Conservation (phyloP, 2,113 vertebrate genomes). For the Jaculus jaculus region DNA sequence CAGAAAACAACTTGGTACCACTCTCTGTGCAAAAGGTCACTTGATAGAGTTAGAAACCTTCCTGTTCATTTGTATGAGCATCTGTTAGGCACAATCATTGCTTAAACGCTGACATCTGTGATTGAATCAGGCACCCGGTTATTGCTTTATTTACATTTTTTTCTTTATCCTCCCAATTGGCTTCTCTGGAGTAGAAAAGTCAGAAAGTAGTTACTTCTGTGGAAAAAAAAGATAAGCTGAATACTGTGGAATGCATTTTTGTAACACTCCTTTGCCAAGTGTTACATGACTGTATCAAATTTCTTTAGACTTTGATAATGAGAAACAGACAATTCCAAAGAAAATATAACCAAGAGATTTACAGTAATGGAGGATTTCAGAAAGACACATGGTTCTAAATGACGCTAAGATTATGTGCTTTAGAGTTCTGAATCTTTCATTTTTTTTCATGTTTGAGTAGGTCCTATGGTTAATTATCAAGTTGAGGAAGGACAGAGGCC, state of each 20-base stretch:
- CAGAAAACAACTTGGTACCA: conserved; percentile 18
- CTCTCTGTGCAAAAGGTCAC: conserved; percentile 63
- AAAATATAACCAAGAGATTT: conserved; percentile 79
- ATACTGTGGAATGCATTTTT: conserved; percentile 72
- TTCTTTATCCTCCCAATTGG: conserved; percentile 59
- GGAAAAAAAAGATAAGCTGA: conserved; percentile 77
- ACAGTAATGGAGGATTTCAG: conserved; percentile 77
- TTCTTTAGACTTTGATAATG: conserved; percentile 78
- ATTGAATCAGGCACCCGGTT: conserved; percentile 78
- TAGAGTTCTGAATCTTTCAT: conserved; percentile 62
- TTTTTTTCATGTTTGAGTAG: conserved; percentile 76
- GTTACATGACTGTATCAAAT: conserved; percentile 69
- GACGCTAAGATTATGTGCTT: conserved; percentile 74
- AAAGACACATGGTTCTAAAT: conserved; percentile 75
- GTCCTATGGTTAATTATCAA: conserved; percentile 76
- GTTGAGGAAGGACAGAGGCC: conserved; percentile 65
- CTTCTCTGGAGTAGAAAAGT: conserved; percentile 68
- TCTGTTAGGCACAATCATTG: conserved; percentile 69
- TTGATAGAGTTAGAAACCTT: conserved; percentile 72
- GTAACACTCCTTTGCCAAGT: conserved; percentile 69
- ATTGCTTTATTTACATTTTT: conserved; percentile 81
- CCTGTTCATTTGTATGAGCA: conserved; percentile 48
- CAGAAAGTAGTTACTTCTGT: conserved; percentile 72
- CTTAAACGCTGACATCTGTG: conserved; percentile 77
- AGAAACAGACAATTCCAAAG: conserved; percentile 80